A percentile compares a stretch with the other conserved stretches of the same genome.
Evolutionary conservation across 2,113 vertebrate genomes (phyloP).

Genomic region (Sakesphorus luctuosus): DNA sequence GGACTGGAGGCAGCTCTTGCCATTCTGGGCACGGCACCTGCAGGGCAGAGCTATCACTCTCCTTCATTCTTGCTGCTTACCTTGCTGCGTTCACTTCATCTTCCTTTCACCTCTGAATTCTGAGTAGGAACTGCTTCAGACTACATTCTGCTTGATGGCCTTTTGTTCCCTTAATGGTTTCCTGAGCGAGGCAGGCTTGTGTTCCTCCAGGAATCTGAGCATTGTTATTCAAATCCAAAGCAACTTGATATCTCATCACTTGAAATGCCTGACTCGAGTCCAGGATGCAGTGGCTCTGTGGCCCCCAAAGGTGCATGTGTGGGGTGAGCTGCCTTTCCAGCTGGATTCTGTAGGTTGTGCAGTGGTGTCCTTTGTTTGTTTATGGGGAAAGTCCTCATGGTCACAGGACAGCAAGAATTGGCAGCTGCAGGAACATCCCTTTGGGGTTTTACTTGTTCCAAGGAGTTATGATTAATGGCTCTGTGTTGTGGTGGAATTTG

Average conservation of each 20-base stretch:
- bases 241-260: fast-evolving
- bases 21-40: neutral
- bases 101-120: neutral
- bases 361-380: neutral
- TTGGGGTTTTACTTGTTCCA: neutral
- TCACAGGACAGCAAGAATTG: neutral
- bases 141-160: neutral
- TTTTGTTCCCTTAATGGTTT: neutral
- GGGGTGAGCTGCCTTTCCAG: neutral
- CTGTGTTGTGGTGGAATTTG: neutral
- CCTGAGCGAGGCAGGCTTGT: neutral
- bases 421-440: neutral
- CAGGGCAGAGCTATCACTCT: neutral
- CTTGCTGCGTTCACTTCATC: neutral
- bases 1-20: neutral
- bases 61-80: neutral
- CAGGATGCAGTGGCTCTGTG: fast-evolving
- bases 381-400: neutral
- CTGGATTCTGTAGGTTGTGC: neutral
- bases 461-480: neutral
- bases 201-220: neutral
- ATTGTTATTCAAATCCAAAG: neutral
- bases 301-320: neutral
- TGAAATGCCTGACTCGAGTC: neutral
- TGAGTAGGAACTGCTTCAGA: neutral